Base-by-base conservation (phyloP, 2,113 vertebrate species). In the Oophaga pumilio region DNA sequence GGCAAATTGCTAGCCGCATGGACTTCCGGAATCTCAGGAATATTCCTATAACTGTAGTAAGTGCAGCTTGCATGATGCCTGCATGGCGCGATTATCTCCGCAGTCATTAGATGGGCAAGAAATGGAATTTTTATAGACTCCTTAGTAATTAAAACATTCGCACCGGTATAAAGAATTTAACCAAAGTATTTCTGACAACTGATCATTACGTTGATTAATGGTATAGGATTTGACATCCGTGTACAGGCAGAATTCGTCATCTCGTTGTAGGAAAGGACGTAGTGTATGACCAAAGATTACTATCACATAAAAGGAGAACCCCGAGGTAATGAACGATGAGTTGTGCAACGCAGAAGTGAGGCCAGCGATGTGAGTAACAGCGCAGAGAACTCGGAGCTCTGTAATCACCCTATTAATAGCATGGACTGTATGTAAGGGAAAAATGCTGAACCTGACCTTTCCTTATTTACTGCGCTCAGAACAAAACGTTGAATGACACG, bases 341-440 rank as follows among this genome's bases (percentile, higher is more conserved):
- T 83, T 69, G 43, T 53, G 20, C 26, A 43, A 66, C 62, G 28
- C 81, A n/a, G 22, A 14, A 52, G 26, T 18, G 11, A 62, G 76
- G 52, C 24, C 76, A 14, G 74, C n/a, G n/a, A 50, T 57, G 9
- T 52, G 28, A 82, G 28, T 6, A 57, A 78, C 52, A n/a, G 60
- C 43, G 20, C 11, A 52, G 49, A n/a, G 81, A 15, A 50, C 43
- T 26, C 43, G 20, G 43, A 49, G n/a, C 76, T 49, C 76, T 69
- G 43, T 69, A 56, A 85, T 79, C 43, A 43, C 43, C 15, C 85
- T 86, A 86, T 78, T 79, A 86, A 69, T 86, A 86, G 76, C 43
- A 26, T 28, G 22, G 76, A 68, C 62, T 33, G 33, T 57, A 69
- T 69, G 76, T 4, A 28, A 52, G n/a, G 43, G 49, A 86, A 77